Evolutionary conservation across 2,797 vertebrate genomes (phyloP).

Genomic region (Oreortyx pictus): DNA sequence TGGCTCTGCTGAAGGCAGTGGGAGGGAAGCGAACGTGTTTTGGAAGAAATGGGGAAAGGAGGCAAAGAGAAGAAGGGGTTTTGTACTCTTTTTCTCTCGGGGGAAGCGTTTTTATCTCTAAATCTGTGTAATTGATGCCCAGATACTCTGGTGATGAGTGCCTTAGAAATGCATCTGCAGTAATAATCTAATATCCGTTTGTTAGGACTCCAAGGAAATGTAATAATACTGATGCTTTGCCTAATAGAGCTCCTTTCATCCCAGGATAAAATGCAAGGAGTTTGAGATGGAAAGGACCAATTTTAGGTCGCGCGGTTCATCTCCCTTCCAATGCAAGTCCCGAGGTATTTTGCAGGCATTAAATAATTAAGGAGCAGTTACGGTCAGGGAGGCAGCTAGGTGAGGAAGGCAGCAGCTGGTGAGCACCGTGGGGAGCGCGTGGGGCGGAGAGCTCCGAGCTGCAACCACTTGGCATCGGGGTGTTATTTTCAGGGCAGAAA

Average conservation of each 20-base stretch:
- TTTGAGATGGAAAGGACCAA: slow-evolving; percentile 61
- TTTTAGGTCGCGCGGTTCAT: slow-evolving; percentile 49
- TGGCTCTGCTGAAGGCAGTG: not conserved
- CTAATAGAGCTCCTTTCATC: slow-evolving; percentile 77
- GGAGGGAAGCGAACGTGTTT: slow-evolving; percentile 13
- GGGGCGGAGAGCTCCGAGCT: not conserved
- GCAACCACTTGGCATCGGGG: fast-evolving
- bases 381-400: not conserved
- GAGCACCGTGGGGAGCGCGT: fast-evolving
- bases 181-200: slow-evolving; percentile 77
- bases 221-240: slow-evolving; percentile 72
- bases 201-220: slow-evolving; percentile 76
- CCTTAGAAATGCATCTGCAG: slow-evolving; percentile 71
- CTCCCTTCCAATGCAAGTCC: slow-evolving; percentile 42
- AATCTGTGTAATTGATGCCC: slow-evolving; percentile 74
- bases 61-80: slow-evolving; percentile 32
- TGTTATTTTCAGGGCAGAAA: not conserved
- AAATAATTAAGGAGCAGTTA: slow-evolving; percentile 64
- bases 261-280: slow-evolving; percentile 68
- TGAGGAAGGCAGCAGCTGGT: not conserved
- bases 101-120: slow-evolving; percentile 59
- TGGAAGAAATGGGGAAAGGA: slow-evolving; percentile 21
- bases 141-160: slow-evolving; percentile 68
- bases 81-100: slow-evolving; percentile 54
- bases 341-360: slow-evolving; percentile 53